Evolutionary conservation across 2,797 vertebrate species (phyloP).

Genomic region (Hydrocynus forskahlii): DNA sequence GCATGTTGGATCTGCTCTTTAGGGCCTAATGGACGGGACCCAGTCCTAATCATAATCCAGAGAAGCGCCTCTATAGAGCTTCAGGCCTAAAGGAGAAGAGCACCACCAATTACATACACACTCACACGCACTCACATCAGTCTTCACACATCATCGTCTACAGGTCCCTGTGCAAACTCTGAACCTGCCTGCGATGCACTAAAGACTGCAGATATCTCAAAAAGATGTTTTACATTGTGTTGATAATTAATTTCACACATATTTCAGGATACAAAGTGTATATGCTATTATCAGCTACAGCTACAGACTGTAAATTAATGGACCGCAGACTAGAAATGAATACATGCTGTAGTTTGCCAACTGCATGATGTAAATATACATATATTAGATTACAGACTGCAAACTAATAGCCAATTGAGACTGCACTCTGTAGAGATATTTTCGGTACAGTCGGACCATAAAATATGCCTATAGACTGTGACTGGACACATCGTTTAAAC

Average conservation of each 20-base stretch:
- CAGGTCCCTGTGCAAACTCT: slow-evolving; percentile 3
- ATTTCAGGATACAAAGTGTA: too few relatives aligned
- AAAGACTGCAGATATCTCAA: background rate
- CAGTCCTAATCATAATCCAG: slow-evolving; percentile 63
- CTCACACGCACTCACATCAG: background rate
- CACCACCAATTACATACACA: too few relatives aligned
- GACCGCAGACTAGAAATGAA: background rate
- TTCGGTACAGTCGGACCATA: background rate
- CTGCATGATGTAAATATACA: too few relatives aligned
- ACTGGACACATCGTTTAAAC: background rate
- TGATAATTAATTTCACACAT: too few relatives aligned
- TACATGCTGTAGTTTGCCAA: too few relatives aligned
- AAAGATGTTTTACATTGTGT: background rate
- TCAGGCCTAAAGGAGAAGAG: slow-evolving; percentile 45
- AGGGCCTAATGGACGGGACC: slow-evolving; percentile 55
- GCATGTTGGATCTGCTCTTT: slow-evolving; percentile 48
- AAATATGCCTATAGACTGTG: background rate
- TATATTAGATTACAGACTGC: background rate
- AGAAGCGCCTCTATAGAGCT: slow-evolving; percentile 61
- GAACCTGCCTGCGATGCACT: background rate
- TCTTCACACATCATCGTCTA: background rate
- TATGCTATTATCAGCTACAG: too few relatives aligned
- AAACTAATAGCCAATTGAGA: background rate
- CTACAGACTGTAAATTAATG: background rate
- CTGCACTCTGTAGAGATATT: background rate